Conservation (phyloP, 2,888 invertebrate species). For the Mystacides longicornis region DNA sequence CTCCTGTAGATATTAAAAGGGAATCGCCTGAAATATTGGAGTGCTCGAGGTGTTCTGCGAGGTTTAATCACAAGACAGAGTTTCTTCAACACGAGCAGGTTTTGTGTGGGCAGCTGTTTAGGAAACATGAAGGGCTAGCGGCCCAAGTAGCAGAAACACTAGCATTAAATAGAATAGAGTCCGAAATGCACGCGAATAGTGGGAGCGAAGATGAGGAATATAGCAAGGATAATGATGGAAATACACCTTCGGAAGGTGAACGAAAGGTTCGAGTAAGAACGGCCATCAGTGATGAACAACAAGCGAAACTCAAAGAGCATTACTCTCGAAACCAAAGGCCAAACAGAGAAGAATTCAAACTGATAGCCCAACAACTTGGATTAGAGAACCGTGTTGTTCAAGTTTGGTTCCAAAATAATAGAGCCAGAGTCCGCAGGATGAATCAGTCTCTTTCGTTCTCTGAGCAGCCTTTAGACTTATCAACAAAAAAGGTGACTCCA, state of each 20-base stretch:
- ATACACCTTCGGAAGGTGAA: conserved; percentile 53
- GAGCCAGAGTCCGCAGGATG: conserved; percentile 77
- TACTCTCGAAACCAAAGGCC: conserved; percentile 89
- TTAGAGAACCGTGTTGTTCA: conserved; percentile 76
- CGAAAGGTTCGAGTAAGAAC: conserved; percentile 87
- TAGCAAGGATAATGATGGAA: conserved; percentile 46
- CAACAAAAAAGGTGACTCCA: conserved; percentile 64
- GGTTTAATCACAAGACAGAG: conserved; percentile 52
- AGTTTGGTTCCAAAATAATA: conserved; percentile 96
- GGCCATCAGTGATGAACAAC: conserved; percentile 89
- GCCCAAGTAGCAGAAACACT: conserved; percentile 67
- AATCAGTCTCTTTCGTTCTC: conserved; percentile 38
- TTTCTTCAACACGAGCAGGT: conserved; percentile 68
- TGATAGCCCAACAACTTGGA: conserved; percentile 73
- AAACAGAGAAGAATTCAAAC: conserved; percentile 85
- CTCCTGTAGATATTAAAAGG: conserved; percentile 36
- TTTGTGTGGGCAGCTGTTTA: conserved; percentile 48
- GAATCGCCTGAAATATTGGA: conserved; percentile 41
- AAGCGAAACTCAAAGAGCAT: conserved; percentile 79
- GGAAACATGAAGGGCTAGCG: conserved; percentile 66
- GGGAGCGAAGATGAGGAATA: conserved; percentile 59
- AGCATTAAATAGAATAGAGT: conserved; percentile 47
- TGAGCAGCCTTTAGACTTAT: conserved; percentile 87
- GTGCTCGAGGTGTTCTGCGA: conserved; percentile 53
- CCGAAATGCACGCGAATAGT: conserved; percentile 47